Conservation (phyloP, 1,140 invertebrate species). For the Drusus annulatus region DNA sequence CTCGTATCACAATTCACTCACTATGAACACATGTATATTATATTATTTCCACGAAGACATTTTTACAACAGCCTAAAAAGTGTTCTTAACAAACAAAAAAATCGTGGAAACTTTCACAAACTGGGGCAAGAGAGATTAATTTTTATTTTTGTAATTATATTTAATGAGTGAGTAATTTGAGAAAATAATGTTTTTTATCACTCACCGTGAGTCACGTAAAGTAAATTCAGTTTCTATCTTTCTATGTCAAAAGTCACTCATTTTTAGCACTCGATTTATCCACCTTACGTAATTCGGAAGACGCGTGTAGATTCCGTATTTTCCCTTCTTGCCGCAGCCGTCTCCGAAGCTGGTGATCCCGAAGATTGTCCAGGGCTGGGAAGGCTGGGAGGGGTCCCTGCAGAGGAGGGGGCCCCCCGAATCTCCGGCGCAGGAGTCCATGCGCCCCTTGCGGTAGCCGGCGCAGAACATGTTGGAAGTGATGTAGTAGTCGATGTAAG, state of each 20-base stretch:
- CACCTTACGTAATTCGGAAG: constrained; percentile 90
- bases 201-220: neutral
- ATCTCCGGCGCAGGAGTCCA: constrained; percentile 91
- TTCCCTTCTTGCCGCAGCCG: constrained; percentile 91
- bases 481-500: constrained; percentile 84
- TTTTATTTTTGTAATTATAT: too few relatives aligned
- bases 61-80: too few relatives aligned
- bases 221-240: constrained; percentile 1
- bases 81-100: too few relatives aligned
- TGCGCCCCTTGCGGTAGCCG: constrained; percentile 81
- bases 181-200: too few relatives aligned
- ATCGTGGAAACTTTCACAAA: too few relatives aligned
- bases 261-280: constrained; percentile 75
- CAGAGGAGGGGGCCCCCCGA: constrained; percentile 91
- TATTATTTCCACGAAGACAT: too few relatives aligned
- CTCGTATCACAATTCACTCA: too few relatives aligned
- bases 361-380: constrained; percentile 83
- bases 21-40: too few relatives aligned
- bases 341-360: constrained; percentile 96
- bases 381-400: constrained; percentile 68
- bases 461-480: constrained; percentile 94
- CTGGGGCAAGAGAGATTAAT: too few relatives aligned
- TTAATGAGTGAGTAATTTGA: too few relatives aligned
- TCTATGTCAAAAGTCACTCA: constrained; percentile 62
- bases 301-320: constrained; percentile 93